Conservation (phyloP, 2,888 invertebrate genomes). For the Mimas tiliae region DNA sequence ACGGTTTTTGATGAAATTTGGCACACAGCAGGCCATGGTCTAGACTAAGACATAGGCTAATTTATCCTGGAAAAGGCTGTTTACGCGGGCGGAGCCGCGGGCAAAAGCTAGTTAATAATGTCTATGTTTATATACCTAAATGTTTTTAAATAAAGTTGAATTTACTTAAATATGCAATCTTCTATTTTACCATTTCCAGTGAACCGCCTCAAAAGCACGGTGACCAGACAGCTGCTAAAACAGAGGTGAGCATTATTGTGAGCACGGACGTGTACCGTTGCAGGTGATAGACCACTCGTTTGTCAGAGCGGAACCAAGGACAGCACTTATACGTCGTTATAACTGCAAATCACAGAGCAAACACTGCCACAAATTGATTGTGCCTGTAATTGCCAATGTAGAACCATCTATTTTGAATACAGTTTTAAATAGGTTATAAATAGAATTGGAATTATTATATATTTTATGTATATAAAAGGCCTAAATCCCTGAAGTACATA, state of each 20-base stretch:
- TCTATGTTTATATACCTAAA: no score
- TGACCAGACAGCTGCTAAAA: slow-evolving; percentile 72
- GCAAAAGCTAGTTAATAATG: no score
- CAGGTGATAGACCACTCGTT: slow-evolving; percentile 72
- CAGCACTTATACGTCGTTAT: slow-evolving; percentile 66
- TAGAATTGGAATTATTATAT: no score
- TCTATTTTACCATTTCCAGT: slow-evolving; percentile 54
- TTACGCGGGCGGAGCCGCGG: no score
- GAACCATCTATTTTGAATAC: background rate
- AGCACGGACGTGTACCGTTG: slow-evolving; percentile 62
- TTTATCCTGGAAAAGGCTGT: no score
- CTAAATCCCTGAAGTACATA: no score
- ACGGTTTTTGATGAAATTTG: no score
- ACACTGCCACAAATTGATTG: slow-evolving; percentile 51
- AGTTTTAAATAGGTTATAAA: no score
- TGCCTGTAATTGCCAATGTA: slow-evolving; percentile 32
- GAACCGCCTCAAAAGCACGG: slow-evolving; percentile 67
- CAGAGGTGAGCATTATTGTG: slow-evolving; percentile 74
- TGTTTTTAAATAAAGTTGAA: no score
- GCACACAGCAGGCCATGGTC: no score
- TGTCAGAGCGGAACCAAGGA: slow-evolving; percentile 78
- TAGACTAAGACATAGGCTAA: no score
- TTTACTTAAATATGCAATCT: background rate
- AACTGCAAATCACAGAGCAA: slow-evolving; percentile 64
- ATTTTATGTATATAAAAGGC: no score